Base-by-base conservation (phyloP, 2,797 vertebrate genomes). In the Uromys caudimaculatus region DNA sequence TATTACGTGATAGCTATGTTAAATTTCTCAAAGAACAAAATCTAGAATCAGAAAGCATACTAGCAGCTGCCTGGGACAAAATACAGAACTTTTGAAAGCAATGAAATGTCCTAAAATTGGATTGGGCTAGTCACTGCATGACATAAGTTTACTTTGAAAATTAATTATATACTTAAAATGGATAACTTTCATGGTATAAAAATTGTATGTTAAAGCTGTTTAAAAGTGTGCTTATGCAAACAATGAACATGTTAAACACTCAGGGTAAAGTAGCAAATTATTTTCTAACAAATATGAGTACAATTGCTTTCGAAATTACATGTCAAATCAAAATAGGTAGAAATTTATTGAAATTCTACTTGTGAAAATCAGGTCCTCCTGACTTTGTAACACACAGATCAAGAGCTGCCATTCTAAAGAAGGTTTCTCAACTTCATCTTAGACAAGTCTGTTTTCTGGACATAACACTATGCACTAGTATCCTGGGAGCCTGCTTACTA, bases 251-350 rank as follows among this genome's bases (percentile, higher is more conserved):
- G 17, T 23, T 91, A 89, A 95, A 78, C 56, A 89, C 56, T n/a
- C 73, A 94, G 86, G 93, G 41, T 54, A 94, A 95, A 91, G 0
- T 38, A n/a, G 62, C 1, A 85, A 62, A 52, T 77, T 92, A 90
- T 84, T 93, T 75, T 71, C 35, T 87, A 54, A 44, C 27, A 73
- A 41, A 75, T 84, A 52, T 88, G 11, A 93, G 38, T 58, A 58
- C 1, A 94, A 90, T 29, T 94, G 82, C 50, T 90, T 95, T 88
- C 27, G 88, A 75, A 76, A 60, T 87, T 52, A 79, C 54, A 95
- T 88, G 75, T 44, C 38, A 90, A 95, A 90, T 88, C 44, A 88
- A 95, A 95, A 78, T 67, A 58, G 76, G 71, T 21, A 79, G 76
- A 93, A 92, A 84, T 69, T 67, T 78, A 87, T 2, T 69, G 76